Evolutionary conservation across 2,113 vertebrate genomes (phyloP), one percentile per base, ranked within the genome.

Genomic region (Pelodiscus sinensis): DNA sequence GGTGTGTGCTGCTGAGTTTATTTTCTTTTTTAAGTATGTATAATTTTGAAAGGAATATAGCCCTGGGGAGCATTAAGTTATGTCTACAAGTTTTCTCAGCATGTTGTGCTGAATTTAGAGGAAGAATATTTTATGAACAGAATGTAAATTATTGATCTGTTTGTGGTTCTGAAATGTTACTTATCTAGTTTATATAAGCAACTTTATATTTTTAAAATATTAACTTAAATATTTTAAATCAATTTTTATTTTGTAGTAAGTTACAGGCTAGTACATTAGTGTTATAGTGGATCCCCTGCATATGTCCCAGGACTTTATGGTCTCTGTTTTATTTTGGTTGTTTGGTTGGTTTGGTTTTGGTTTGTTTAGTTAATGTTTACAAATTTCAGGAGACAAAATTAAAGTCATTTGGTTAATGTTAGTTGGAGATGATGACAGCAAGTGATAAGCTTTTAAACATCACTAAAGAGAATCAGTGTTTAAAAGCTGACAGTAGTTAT

Each of bases 221-320:
- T 71, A n/a, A 81, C 25, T 81, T 8, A 62, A 68, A n/a, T 81
- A 8, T 9, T 18, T 44, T 12, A 44, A 44, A 21, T 24, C 10
- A 25, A 15, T 25, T 27, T 77, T 31, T 55, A 51, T 82, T 54
- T n/a, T 57, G 29, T 68, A 68, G 15, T 7, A 1, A 87, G 56
- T 11, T 44, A 31, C 12, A 71, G 12, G 44, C 13, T 55, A 52
- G 54, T 3, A 9, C 8, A 0, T n/a, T 29, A 52, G 14, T 9
- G 35, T 11, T 9, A 55, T 31, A 58, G 87, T 3, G 16, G 0
- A 68, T 25, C 0, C 65, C 1, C 18, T 3, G 7, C 14, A 65
- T 18, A 35, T 38, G 22, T 81, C 44, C 79, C 13, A 18, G 31
- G 57, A 50, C 54, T 57, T 79, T n/a, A 13, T 1, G 9, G 12